Base-by-base conservation (phyloP, 2,113 vertebrate species). In the Aleadryas rufinucha region DNA sequence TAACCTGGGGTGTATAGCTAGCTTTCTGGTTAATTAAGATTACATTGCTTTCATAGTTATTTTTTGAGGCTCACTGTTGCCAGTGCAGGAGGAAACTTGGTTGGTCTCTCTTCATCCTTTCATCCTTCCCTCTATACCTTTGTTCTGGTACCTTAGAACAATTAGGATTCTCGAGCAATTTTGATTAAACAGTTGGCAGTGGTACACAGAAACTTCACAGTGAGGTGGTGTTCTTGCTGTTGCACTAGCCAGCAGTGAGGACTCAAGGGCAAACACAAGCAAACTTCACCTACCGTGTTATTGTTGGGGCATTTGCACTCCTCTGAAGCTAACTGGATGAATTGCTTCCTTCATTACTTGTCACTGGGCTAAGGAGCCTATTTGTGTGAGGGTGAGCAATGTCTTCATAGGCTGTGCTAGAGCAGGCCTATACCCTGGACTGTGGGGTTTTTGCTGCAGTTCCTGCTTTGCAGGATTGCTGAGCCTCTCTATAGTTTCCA, bases 231-330 rank as follows among this genome's bases (percentile, higher is more conserved):
- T 39, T 61, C 42, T 53, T 21, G 37, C 54, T 10, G 1, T n/a
- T 65, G 41, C 18, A 2, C 6, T 69, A 45, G 37, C 45, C 59
- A 74, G 44, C 52, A 39, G 27, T 30, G 90, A 70, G 44, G 16
- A 30, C 54, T 72, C 15, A 17, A 42, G 8, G 16, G 18, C 69
- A 76, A 57, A 42, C 31, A 20, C 8, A 17, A 22, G 31, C 16
- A 75, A 52, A 42, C 9, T 0, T 71, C 30, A 53, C 28, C 49
- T 85, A 2, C 28, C 0, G 0, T 61, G 26, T n/a, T 76, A 16
- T 2, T 49, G 2, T n/a, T 66, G 22, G 50, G 53, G 57, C 59
- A 77, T 10, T 45, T 80, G 61, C 30, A 35, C 16, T 56, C 22
- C 63, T 76, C 61, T 50, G 45, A 8, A 31, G 22, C 18, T 69